Conservation (phyloP, 1,140 invertebrate species). For the Drosophila parvula region DNA sequence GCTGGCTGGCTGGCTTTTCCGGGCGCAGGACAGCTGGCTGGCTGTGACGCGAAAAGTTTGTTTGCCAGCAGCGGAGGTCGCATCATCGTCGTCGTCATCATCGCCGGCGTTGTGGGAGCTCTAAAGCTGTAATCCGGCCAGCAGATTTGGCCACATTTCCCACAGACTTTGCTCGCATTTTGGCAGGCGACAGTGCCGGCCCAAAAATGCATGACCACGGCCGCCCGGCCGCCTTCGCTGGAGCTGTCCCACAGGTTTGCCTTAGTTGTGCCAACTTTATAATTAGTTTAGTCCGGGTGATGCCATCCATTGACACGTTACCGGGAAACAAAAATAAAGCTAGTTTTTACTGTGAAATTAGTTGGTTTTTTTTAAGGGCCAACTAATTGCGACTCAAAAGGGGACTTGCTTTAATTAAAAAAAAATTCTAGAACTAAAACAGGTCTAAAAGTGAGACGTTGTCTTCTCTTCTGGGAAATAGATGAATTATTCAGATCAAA, state of each 20-base stretch:
- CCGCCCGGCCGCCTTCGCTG: constrained; percentile 18
- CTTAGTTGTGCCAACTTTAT: constrained; percentile 55
- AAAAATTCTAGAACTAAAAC: not conserved
- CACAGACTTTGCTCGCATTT: constrained; percentile 54
- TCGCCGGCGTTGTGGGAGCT: constrained; percentile 11
- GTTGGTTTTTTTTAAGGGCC: constrained; percentile 12
- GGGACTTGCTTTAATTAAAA: not conserved
- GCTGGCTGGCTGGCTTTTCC: constrained; percentile 6
- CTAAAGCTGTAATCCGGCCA: constrained; percentile 62
- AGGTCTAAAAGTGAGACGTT: not conserved
- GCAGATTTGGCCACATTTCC: constrained; percentile 72
- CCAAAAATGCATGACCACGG: constrained; percentile 61
- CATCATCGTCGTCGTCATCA: constrained; percentile 48
- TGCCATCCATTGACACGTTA: constrained; percentile 41
- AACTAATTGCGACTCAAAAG: constrained; percentile 11
- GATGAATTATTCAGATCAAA: too few species aligned
- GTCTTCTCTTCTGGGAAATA: too few species aligned
- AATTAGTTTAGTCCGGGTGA: constrained; percentile 65
- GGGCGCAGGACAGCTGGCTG: constrained; percentile 20
- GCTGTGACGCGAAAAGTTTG: constrained; percentile 57
- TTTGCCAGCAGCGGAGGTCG: constrained; percentile 46
- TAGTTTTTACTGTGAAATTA: constrained; percentile 9
- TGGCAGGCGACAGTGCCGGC: constrained; percentile 29
- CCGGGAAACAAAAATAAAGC: constrained; percentile 1
- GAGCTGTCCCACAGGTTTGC: constrained; percentile 50